Base-by-base conservation (phyloP, 2,888 invertebrate species). In the Caenorhabditis doughertyi region DNA sequence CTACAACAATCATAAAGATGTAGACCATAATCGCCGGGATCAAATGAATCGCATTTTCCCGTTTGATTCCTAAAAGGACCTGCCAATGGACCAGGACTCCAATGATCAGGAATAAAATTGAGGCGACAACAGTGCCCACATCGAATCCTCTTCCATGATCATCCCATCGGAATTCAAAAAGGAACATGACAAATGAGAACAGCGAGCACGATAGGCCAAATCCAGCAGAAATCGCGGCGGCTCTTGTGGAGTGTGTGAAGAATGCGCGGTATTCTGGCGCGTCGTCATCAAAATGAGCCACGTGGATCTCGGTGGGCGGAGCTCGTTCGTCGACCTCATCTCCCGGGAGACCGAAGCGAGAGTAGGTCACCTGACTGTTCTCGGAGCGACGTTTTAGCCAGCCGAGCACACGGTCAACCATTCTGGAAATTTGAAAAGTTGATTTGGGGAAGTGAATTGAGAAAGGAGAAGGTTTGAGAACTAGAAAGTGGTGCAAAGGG, bases 131-230 rank as follows among this genome's bases (percentile, higher is more conserved):
- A 5, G 90, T 88, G 29, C 85, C 81, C 16, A 89, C 39, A 72
- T 91, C 90, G 39, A 90, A 84, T 44, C 89, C 90, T 13, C 84
- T 65, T 53, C 71, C 72, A 74, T 90, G 88, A 62, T 86, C 84
- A 79, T 89, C 89, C 90, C 90, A 90, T 81, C 89, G 85, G 79
- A 91, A 90, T 74, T 90, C 90, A 80, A 90, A 90, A 80, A 90
- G 87, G 55, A 85, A 77, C 44, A 85, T 87, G 35, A 91, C 79
- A 68, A 90, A 91, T 16, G 87, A 71, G 74, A 90, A 84, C 13
- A 90, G 39, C 0, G 87, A 84, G 55, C 88, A 83, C n/a, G 88
- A 84, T 62, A 90, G 84, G 13, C 90, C 90, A 47, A 90, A 80
- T 9, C 84, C 85, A 4, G 84, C 82, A 8, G 79, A 56, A 18